phyloP scores from a whole-genome alignment of 2,797 vertebrate genomes.

The Chiloscyllium punctatum region DNA sequence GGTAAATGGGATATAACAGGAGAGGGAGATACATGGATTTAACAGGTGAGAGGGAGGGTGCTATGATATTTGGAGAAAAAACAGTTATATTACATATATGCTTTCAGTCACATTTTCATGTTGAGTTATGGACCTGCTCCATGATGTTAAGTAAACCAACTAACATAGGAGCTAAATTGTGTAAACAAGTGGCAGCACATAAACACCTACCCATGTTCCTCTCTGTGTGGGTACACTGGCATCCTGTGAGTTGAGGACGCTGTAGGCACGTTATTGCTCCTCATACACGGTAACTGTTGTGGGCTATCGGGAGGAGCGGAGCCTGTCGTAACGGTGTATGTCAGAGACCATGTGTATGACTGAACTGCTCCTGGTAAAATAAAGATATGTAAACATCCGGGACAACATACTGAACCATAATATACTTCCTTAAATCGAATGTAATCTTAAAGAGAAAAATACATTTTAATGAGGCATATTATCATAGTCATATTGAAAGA shows the following conservation, averaged over 20 bases:
- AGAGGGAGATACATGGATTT: neutral
- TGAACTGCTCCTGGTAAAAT: constrained; percentile 87
- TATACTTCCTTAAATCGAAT: neutral
- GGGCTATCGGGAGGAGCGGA: constrained; percentile 76
- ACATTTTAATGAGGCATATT: neutral
- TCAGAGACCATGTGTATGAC: constrained; percentile 99
- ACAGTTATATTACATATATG: neutral
- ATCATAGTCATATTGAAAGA: neutral
- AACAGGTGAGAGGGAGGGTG: neutral
- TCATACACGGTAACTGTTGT: constrained; percentile 89
- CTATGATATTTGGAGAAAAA: neutral
- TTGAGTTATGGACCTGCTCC: neutral
- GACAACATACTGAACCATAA: neutral
- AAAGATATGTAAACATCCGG: neutral
- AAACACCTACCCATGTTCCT: constrained; percentile 81
- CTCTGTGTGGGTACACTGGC: constrained; percentile 89
- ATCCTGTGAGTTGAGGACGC: constrained; percentile 79
- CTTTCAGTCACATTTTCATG: neutral
- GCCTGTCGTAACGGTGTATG: constrained; percentile 96
- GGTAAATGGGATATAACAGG: no score
- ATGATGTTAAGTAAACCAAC: no score
- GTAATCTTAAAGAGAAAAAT: neutral
- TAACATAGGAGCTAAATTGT: neutral
- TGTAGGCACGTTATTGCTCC: constrained; percentile 71
- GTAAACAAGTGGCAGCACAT: no score